These are phyloP conservation scores for Ligdia adustata DNA, from an alignment of 2,888 invertebrate species.

Conservation along the genomic window DNA sequence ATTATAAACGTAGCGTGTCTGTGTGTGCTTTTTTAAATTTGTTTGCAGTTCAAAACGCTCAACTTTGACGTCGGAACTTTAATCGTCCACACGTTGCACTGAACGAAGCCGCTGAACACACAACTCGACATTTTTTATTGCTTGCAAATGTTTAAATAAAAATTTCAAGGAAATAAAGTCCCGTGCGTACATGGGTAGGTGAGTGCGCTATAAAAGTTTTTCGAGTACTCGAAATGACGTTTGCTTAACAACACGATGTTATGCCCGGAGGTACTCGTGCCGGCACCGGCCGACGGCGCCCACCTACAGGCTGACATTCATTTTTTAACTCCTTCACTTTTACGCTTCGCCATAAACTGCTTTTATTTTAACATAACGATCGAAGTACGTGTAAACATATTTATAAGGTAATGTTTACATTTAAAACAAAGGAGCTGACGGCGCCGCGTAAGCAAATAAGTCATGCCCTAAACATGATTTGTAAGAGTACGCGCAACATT, in stretches of 20 bases:
- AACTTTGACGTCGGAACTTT: constrained; percentile 51
- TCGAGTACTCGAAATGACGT: constrained; percentile 24
- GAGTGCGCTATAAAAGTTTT: constrained; percentile 27
- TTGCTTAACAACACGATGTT: constrained; percentile 20
- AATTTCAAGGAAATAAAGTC: constrained; percentile 35
- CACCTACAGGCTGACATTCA: constrained; percentile 12
- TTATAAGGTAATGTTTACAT: constrained; percentile 20
- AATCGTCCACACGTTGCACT: constrained; percentile 56
- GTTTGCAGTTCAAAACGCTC: constrained; percentile 51
- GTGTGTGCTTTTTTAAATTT: constrained; percentile 49
- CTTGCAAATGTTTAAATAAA: constrained; percentile 45
- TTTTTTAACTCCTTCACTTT: constrained; percentile 19
- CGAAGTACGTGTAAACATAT: constrained; percentile 16
- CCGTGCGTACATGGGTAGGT: constrained; percentile 31
- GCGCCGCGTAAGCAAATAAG: constrained; percentile 34
- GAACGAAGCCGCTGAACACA: constrained; percentile 48
- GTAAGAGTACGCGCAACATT: constrained; percentile 30
- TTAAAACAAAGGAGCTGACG: constrained; percentile 24
- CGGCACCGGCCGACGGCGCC: constrained; percentile 5
- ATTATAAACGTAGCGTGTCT: constrained; percentile 40
- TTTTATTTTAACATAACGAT: constrained; percentile 14
- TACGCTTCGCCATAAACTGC: constrained; percentile 20
- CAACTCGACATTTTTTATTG: constrained; percentile 43
- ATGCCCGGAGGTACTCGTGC: not conserved
- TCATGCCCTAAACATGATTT: constrained; percentile 39